These are phyloP conservation scores for Teinopalpus imperialis DNA, from an alignment of 2,888 invertebrate species.

Conservation along the genomic window DNA sequence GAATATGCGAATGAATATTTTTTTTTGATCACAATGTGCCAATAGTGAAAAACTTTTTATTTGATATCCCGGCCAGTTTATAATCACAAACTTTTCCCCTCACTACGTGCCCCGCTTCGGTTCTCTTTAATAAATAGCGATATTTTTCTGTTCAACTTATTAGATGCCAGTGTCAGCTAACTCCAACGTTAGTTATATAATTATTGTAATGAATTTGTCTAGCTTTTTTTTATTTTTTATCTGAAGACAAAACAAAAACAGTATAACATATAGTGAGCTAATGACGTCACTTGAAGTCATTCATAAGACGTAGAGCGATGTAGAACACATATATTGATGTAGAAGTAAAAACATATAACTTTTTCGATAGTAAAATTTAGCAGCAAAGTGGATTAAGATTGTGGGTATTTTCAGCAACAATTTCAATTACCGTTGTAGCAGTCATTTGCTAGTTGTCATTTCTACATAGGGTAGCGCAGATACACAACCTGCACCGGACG, in stretches of 20 bases:
- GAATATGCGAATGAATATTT: too few species aligned
- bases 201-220: slow-evolving; percentile 47
- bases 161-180: slow-evolving; percentile 44
- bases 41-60: too few species aligned
- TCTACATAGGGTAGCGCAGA: slow-evolving; percentile 27
- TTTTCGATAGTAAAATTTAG: too few species aligned
- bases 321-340: too few species aligned
- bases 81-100: too few species aligned
- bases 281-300: too few species aligned
- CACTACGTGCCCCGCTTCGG: slow-evolving; percentile 40
- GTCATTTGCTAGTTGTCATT: slow-evolving; percentile 59
- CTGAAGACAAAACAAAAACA: too few species aligned
- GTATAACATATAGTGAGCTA: too few species aligned
- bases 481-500: slow-evolving; percentile 27
- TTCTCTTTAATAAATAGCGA: slow-evolving; percentile 59
- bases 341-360: too few species aligned
- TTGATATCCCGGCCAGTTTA: too few species aligned
- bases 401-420: slow-evolving; percentile 63
- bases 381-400: slow-evolving; percentile 61
- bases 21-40: background rate
- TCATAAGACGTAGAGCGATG: too few species aligned
- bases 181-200: slow-evolving; percentile 51
- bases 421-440: slow-evolving; percentile 74
- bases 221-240: slow-evolving; percentile 40
- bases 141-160: slow-evolving; percentile 52